Evolutionary conservation across 2,888 invertebrate species (phyloP).

Genomic region (Hirtodrosophila trivittata): DNA sequence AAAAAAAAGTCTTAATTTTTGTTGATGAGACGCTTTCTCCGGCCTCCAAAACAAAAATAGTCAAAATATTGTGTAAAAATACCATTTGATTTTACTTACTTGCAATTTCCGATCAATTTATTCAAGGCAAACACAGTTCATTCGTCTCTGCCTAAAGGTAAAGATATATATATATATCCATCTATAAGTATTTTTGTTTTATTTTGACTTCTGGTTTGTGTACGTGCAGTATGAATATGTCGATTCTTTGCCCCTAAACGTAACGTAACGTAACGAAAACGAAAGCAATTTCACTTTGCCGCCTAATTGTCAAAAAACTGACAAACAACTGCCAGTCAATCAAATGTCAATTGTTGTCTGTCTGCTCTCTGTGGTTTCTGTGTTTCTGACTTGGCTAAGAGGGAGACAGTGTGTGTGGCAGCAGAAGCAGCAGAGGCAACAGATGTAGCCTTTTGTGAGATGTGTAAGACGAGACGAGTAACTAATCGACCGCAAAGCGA

Average conservation of each 20-base stretch:
- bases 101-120: conserved; percentile 60
- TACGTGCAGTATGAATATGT: neutral
- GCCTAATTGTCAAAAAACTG: conserved; percentile 74
- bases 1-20: conserved; percentile 4
- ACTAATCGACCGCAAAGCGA: conserved; percentile 68
- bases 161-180: neutral
- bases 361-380: conserved; percentile 4
- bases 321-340: conserved; percentile 76
- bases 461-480: conserved; percentile 50
- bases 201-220: conserved; percentile 1
- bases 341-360: conserved; percentile 74
- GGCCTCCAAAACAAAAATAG: conserved; percentile 37
- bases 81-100: conserved; percentile 43
- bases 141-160: conserved; percentile 33
- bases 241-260: neutral
- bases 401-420: conserved; percentile 3
- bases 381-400: neutral
- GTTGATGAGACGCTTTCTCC: conserved; percentile 26
- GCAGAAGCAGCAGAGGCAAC: conserved; percentile 35
- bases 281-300: conserved; percentile 76
- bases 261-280: conserved; percentile 50
- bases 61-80: conserved; percentile 57
- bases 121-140: conserved; percentile 52
- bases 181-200: conserved; percentile 6
- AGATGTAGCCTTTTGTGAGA: conserved; percentile 1